These are phyloP conservation scores for Dysidea cf. avara DNA, from an alignment of 37 sponge, comb jelly and placozoan species.

Conservation along the genomic window DNA sequence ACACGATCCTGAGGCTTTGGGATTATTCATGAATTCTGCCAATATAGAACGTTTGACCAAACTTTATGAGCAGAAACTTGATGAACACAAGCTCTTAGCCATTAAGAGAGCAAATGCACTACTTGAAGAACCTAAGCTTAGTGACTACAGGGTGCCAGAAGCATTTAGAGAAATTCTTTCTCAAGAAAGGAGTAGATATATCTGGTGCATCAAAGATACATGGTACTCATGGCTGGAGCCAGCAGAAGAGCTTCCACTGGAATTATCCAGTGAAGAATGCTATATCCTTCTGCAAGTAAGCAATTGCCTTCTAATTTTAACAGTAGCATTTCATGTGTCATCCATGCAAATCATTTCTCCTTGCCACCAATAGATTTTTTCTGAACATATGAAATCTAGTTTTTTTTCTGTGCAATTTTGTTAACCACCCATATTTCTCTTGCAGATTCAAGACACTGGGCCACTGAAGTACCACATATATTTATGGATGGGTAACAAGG, in stretches of 20 bases:
- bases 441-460: constrained; percentile 10
- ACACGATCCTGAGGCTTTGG: background rate
- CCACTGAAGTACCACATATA: constrained; percentile 44
- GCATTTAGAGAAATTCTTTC: constrained; percentile 7
- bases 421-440: too few species aligned
- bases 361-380: too few species aligned
- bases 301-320: too few species aligned
- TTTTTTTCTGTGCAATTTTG: too few species aligned
- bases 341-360: too few species aligned
- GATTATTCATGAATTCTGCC: constrained; percentile 43
- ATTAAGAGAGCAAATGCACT: constrained; percentile 19
- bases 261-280: too few species aligned
- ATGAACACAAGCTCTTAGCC: constrained; percentile 12
- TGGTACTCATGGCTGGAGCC: too few species aligned
- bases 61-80: constrained; percentile 14
- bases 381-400: too few species aligned
- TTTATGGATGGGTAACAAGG: constrained; percentile 39
- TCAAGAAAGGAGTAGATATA: background rate
- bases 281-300: too few species aligned
- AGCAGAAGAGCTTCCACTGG: too few species aligned
- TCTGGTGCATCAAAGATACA: too few species aligned
- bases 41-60: constrained; percentile 38
- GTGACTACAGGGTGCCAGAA: constrained; percentile 4
- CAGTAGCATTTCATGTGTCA: too few species aligned
- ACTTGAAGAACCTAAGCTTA: constrained; percentile 11